phyloP scores from a whole-genome alignment of 2,888 invertebrate species.

The Eupithecia exiguata region DNA sequence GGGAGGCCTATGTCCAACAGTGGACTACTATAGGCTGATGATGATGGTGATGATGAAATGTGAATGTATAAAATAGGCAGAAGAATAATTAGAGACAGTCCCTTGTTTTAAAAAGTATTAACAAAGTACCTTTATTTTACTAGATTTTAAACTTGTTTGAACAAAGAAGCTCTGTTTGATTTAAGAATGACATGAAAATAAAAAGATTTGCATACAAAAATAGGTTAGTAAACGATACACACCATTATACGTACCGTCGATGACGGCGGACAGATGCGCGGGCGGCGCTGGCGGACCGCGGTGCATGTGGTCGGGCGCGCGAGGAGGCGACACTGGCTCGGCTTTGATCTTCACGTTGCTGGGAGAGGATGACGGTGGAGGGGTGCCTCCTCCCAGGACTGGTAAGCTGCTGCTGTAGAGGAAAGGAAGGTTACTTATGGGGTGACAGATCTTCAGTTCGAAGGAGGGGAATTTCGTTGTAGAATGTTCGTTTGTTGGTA shows the following conservation, averaged over 20 bases:
- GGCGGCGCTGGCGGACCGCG: constrained; percentile 74
- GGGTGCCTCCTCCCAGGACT: constrained; percentile 86
- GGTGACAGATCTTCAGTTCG: neutral
- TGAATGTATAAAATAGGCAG: neutral
- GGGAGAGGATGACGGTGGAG: constrained; percentile 90
- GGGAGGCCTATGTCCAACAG: too few species aligned
- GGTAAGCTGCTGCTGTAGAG: constrained; percentile 86
- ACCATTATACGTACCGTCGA: constrained; percentile 68
- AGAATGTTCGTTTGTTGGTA: neutral
- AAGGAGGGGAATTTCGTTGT: neutral
- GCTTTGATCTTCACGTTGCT: constrained; percentile 95
- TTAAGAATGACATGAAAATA: neutral
- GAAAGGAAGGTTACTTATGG: constrained; percentile 18
- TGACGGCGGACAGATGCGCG: constrained; percentile 75
- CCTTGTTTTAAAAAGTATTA: neutral
- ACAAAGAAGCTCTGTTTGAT: neutral
- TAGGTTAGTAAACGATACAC: constrained; percentile 33
- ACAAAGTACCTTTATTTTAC: neutral
- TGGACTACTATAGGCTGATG: too few species aligned
- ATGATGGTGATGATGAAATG: neutral
- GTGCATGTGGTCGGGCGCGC: constrained; percentile 88
- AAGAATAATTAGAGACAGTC: neutral
- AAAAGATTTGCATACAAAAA: neutral
- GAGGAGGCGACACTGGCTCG: constrained; percentile 97
- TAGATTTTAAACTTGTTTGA: neutral